phyloP scores from a whole-genome alignment of 2,797 vertebrate species.

The Poecilia velifera region DNA sequence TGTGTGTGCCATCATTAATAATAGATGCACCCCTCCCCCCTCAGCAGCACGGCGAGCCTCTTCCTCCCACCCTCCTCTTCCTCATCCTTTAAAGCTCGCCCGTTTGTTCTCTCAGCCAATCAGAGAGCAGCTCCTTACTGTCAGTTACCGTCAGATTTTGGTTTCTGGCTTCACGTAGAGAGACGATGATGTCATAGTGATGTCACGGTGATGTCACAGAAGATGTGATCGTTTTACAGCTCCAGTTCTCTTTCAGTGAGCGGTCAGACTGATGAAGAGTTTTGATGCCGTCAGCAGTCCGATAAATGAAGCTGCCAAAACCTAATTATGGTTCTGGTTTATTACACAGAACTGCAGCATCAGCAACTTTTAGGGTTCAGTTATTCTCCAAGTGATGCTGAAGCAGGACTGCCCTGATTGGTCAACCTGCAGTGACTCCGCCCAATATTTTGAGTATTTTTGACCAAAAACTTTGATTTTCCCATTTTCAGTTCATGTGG shows the following conservation, averaged over 20 bases:
- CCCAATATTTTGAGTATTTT: background rate
- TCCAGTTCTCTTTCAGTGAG: background rate
- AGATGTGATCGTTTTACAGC: background rate
- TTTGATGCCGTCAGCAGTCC: background rate
- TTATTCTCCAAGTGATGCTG: background rate
- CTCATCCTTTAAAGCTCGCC: conserved; percentile 1
- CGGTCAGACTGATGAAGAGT: background rate
- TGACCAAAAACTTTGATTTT: background rate
- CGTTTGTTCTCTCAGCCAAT: conserved; percentile 21
- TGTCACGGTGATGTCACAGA: background rate
- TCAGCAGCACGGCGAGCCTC: conserved; percentile 29
- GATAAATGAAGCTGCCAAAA: background rate
- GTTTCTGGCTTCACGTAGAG: background rate
- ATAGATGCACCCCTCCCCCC: conserved; percentile 51
- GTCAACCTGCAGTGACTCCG: background rate
- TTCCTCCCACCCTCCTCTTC: conserved; percentile 1
- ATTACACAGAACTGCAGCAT: conserved; percentile 1
- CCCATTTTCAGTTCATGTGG: background rate
- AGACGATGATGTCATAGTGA: conserved; percentile 7
- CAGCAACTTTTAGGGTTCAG: background rate
- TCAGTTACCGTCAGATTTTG: background rate
- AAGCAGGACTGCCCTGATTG: conserved; percentile 2
- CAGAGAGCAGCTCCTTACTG: background rate
- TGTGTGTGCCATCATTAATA: conserved; percentile 42
- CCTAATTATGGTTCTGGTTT: background rate